Evolutionary conservation across 2,888 invertebrate genomes (phyloP).

Genomic region (Dolichomitus sp.): DNA sequence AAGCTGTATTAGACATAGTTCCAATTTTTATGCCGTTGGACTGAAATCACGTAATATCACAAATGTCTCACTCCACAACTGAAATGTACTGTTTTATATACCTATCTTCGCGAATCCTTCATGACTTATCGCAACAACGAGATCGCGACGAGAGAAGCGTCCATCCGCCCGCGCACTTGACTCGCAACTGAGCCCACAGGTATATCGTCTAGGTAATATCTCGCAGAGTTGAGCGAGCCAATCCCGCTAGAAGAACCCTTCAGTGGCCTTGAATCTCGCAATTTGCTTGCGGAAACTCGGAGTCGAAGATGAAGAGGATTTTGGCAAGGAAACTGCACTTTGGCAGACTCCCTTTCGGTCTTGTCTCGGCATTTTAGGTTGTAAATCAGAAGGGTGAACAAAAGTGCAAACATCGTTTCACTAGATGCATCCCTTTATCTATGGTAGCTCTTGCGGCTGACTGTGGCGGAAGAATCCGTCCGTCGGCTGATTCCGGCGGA

Average conservation of each 20-base stretch:
- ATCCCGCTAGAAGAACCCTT: conserved; percentile 54
- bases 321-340: conserved; percentile 32
- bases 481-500: conserved; percentile 54
- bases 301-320: conserved; percentile 33
- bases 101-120: conserved; percentile 16
- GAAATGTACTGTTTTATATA: background rate
- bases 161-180: conserved; percentile 77
- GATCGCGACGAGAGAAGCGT: conserved; percentile 59
- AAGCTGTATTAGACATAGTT: background rate
- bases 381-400: conserved; percentile 81
- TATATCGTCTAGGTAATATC: conserved; percentile 64
- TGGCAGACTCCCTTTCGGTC: background rate
- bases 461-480: conserved; percentile 64
- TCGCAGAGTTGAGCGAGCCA: conserved; percentile 35
- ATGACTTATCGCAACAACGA: conserved; percentile 14
- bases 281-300: conserved; percentile 75
- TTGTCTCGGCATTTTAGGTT: conserved; percentile 66
- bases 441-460: conserved; percentile 59
- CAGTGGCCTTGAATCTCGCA: conserved; percentile 81
- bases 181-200: conserved; percentile 81
- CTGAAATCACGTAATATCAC: conserved; percentile 29
- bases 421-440: conserved; percentile 62
- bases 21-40: background rate
- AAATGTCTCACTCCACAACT: conserved; percentile 22
- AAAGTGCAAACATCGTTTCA: conserved; percentile 58